Evolutionary conservation across 2,113 vertebrate genomes (phyloP).

Genomic region (Rhinopomastus cyanomelas): DNA sequence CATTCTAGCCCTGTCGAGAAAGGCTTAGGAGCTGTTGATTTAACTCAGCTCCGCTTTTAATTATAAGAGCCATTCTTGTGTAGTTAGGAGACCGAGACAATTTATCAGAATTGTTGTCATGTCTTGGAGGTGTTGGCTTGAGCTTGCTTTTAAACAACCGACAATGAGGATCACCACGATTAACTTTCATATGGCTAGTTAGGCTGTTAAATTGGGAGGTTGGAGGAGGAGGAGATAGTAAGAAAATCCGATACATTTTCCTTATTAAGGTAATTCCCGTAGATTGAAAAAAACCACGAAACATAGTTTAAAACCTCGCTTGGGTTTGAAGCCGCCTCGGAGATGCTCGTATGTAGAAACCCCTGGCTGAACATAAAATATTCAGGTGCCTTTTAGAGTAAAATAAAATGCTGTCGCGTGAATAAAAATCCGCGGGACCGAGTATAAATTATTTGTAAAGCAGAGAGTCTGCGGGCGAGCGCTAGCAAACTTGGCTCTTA

Average conservation of each 20-base stretch:
- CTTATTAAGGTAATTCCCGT: background rate
- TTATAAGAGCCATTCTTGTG: slow-evolving; percentile 61
- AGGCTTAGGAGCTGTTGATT: slow-evolving; percentile 58
- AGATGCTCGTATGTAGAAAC: background rate
- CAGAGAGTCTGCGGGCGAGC: slow-evolving; percentile 29
- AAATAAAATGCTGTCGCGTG: slow-evolving; percentile 43
- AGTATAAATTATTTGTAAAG: slow-evolving; percentile 62
- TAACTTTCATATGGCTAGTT: slow-evolving; percentile 43
- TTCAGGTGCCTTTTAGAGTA: slow-evolving; percentile 22
- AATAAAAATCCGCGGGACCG: slow-evolving; percentile 43
- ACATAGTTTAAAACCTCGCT: background rate
- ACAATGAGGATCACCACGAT: slow-evolving; percentile 42
- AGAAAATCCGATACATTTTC: background rate
- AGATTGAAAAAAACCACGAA: background rate
- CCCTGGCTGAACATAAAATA: slow-evolving; percentile 21
- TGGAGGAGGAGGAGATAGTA: background rate
- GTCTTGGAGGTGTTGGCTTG: slow-evolving; percentile 43
- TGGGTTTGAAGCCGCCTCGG: background rate
- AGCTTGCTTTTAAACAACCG: slow-evolving; percentile 32
- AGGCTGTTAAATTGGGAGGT: background rate
- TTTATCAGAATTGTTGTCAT: slow-evolving; percentile 46
- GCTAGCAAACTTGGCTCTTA: slow-evolving; percentile 51
- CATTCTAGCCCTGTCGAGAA: slow-evolving; percentile 49
- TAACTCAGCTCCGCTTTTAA: slow-evolving; percentile 59
- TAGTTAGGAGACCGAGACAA: slow-evolving; percentile 43